Evolutionary conservation across 2,797 vertebrate species (phyloP).

Genomic region (Silurus lanzhouensis): DNA sequence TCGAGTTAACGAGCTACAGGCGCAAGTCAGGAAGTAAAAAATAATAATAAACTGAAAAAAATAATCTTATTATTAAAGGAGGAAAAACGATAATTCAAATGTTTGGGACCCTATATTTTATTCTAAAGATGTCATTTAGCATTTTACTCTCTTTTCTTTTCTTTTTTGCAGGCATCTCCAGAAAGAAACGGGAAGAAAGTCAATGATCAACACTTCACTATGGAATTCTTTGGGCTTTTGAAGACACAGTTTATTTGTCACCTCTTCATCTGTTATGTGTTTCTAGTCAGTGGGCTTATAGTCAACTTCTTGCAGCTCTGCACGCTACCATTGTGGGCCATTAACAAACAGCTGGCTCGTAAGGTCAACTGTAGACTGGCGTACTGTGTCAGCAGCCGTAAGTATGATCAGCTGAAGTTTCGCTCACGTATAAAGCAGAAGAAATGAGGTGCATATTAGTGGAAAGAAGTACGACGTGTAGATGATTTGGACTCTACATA

Average conservation of each 20-base stretch:
- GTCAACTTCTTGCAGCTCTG: constrained; percentile 89
- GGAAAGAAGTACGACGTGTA: not conserved
- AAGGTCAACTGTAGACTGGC: constrained; percentile 89
- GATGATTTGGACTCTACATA: not conserved
- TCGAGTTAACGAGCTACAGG: no score
- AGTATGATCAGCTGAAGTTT: constrained; percentile 63
- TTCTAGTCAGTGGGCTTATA: constrained; percentile 88
- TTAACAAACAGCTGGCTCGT: constrained; percentile 89
- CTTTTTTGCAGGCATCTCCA: not conserved
- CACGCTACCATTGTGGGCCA: constrained; percentile 85
- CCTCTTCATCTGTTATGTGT: constrained; percentile 90
- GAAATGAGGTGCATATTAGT: not conserved
- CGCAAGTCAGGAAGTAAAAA: no score
- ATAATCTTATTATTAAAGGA: no score
- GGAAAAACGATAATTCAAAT: no score
- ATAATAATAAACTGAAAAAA: no score
- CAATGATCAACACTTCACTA: constrained; percentile 60
- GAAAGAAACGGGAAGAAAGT: not conserved
- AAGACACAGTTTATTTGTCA: constrained; percentile 92
- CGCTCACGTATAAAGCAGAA: not conserved
- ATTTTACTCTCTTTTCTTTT: not conserved
- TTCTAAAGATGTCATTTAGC: not conserved
- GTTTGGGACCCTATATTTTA: not conserved
- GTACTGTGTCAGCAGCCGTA: constrained; percentile 92
- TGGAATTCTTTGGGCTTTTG: constrained; percentile 84